Conservation (phyloP, 2,113 vertebrate species). For the Vidua chalybeata region DNA sequence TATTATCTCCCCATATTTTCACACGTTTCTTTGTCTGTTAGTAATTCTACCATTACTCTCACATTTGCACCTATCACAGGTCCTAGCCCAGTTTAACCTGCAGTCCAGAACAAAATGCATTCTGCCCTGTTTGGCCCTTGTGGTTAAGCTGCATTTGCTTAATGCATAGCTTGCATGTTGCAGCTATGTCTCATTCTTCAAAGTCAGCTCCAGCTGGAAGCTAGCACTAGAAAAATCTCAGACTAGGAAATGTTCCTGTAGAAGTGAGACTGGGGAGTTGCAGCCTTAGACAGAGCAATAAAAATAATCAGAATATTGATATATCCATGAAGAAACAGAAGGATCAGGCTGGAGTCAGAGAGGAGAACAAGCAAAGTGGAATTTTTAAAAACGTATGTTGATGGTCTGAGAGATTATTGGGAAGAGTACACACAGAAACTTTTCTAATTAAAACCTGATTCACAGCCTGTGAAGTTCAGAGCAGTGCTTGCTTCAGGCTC, state of each 20-base stretch:
- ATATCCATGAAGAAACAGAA: not conserved
- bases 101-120: not conserved
- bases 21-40: not conserved
- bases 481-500: not conserved
- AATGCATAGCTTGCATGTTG: no score
- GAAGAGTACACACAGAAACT: not conserved
- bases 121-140: not conserved
- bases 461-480: not conserved
- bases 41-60: not conserved
- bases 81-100: not conserved
- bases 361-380: not conserved
- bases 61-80: not conserved
- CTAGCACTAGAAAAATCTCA: not conserved
- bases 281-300: not conserved
- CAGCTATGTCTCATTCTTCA: not conserved
- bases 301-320: not conserved
- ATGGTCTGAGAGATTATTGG: not conserved
- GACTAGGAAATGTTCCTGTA: not conserved
- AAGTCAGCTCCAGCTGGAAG: not conserved
- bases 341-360: not conserved
- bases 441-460: not conserved
- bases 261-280: not conserved
- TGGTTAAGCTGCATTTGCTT: not conserved
- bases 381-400: not conserved
- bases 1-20: not conserved